Evolutionary conservation across 2,113 vertebrate genomes (phyloP).

Genomic region (Neogobius melanostomus): DNA sequence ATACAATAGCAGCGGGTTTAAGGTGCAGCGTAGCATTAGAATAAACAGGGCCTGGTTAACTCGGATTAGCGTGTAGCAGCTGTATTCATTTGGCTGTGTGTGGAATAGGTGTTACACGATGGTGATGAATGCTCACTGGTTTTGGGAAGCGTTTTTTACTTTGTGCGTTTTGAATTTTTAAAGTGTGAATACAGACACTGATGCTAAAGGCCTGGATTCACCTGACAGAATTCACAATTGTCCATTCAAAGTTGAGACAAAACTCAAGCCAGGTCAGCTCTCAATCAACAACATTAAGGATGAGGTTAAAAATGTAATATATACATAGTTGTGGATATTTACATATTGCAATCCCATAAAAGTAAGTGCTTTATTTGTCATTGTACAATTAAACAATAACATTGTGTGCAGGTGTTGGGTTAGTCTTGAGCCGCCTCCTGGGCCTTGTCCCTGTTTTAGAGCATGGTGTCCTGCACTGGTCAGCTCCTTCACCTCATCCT

Average conservation of each 20-base stretch:
- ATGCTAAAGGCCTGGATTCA: neutral
- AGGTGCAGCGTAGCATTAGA: slow-evolving; percentile 30
- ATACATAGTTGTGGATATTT: too few species aligned
- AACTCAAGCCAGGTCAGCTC: neutral
- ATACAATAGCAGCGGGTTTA: slow-evolving; percentile 47
- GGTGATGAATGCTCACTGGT: slow-evolving; percentile 36
- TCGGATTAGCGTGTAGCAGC: slow-evolving; percentile 48
- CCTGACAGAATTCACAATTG: slow-evolving; percentile 2
- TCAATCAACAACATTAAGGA: neutral
- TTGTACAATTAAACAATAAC: too few species aligned
- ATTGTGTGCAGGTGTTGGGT: too few species aligned
- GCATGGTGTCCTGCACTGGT: too few species aligned
- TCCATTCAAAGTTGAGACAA: neutral
- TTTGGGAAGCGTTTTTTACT: slow-evolving; percentile 20
- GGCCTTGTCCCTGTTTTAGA: too few species aligned
- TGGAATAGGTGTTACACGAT: neutral
- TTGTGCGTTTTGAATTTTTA: slow-evolving; percentile 15
- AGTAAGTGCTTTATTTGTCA: too few species aligned
- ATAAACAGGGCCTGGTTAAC: slow-evolving; percentile 39
- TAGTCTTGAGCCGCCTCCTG: too few species aligned
- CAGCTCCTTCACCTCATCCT: too few species aligned
- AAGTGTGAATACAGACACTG: slow-evolving; percentile 20
- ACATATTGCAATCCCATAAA: too few species aligned
- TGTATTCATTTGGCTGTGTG: slow-evolving; percentile 19
- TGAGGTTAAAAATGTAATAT: too few species aligned